Base-by-base conservation (phyloP, 2,888 invertebrate genomes). In the Polydesmus complanatus region DNA sequence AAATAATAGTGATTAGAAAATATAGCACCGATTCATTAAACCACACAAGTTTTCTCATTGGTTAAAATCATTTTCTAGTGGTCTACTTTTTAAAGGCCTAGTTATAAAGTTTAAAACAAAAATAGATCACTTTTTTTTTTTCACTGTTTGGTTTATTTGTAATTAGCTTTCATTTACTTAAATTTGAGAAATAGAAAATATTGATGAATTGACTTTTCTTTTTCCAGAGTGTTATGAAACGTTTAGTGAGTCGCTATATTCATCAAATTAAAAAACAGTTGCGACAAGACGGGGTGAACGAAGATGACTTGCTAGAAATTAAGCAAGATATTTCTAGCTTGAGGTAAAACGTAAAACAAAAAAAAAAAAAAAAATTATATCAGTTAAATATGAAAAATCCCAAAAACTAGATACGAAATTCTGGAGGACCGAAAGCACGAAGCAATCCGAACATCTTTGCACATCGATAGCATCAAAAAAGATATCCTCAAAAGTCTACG, bases 321-420 rank as follows among this genome's bases (percentile, higher is more conserved):
- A 79, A 79, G 68, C 79, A 79, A 66, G 79, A 79, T 64, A 79
- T 79, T 21, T 78, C 78, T 22, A 78, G 78, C 69, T 70, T 79
- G 21, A 71, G 79, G 78, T 78, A 63, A 64, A 47, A 14, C 49
- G 37, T 37, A 37, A 8, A 37, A 5, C 37, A 37, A 37, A 8
- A 8, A 37, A 8, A 37, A 37, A 14, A 37, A 5, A 37, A 37
- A 37, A 37, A 8, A 37, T 8, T 8, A 37, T 14, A 37, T 8
- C 5, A 5, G 14, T 8, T 37, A 37, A 8, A 8, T 5, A 37
- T 37, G 5, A 5, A 5, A 37, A 37, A 8, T 37, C 5, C 14
- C 5, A 37, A 8, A 37, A 5, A 14, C 8, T 67, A 75, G 78
- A 66, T 79, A 76, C 65, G 78, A 79, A 64, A 70, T 79, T 22